Conservation (phyloP, 2,113 vertebrate genomes). For the Neoarius graeffei region DNA sequence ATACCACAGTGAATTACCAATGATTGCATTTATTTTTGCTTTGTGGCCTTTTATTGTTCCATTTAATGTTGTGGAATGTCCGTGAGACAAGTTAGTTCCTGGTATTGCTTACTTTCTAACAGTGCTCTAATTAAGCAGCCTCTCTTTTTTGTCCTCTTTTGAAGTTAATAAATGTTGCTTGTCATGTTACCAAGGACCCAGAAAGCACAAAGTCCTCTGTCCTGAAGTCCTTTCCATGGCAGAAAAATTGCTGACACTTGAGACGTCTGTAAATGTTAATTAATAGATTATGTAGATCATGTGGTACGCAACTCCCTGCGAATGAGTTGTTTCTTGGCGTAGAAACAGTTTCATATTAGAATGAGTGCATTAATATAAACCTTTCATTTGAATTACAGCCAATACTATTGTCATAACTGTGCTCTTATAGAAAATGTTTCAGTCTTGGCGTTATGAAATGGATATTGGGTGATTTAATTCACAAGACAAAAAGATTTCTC, state of each 20-base stretch:
- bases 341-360: slow-evolving; percentile 11
- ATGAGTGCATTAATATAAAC: slow-evolving; percentile 1
- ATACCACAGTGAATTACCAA: background rate
- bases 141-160: background rate
- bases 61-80: background rate
- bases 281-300: background rate
- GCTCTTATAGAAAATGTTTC: background rate
- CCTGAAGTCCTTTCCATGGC: background rate
- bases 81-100: background rate
- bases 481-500: background rate
- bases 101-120: background rate
- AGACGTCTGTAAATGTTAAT: background rate
- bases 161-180: background rate
- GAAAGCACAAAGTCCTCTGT: background rate
- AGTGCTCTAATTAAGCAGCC: background rate
- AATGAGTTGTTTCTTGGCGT: slow-evolving; percentile 1
- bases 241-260: slow-evolving; percentile 2
- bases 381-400: background rate
- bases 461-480: background rate
- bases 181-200: background rate
- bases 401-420: background rate
- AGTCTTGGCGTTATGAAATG: background rate
- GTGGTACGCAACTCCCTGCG: background rate
- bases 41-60: background rate
- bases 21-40: background rate